Percentiles rank a stretch among this genome's conserved stretches.
Conservation (phyloP, 2,113 vertebrate species). For the Genyomyrus donnyi region DNA sequence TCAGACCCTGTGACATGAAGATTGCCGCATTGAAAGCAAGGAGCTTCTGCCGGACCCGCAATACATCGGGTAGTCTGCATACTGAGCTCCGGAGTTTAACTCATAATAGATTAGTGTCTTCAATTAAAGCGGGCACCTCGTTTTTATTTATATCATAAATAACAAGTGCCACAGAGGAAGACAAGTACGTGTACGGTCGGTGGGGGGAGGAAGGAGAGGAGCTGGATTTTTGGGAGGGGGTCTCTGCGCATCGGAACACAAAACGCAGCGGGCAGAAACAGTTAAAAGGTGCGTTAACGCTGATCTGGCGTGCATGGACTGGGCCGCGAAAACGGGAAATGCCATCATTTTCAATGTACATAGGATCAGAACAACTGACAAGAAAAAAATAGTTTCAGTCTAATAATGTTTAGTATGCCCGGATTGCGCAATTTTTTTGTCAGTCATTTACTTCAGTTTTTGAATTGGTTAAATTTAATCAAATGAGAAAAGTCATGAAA, state of each 20-base stretch:
- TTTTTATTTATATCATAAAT: not conserved
- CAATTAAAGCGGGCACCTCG: not conserved
- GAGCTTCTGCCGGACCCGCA: not conserved
- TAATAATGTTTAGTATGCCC: not conserved
- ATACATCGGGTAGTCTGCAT: not conserved
- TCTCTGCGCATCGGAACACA: not conserved
- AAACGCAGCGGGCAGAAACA: not conserved
- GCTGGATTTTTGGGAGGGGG: not conserved
- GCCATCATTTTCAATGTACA: not conserved
- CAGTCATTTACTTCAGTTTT: not conserved
- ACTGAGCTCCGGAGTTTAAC: not conserved
- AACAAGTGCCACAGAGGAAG: not conserved
- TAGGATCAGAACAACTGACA: not conserved
- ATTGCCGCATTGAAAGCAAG: constrained; percentile 6
- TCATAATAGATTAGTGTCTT: not conserved
- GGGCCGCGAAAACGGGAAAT: not conserved
- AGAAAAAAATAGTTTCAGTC: not conserved
- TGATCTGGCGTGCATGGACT: not conserved
- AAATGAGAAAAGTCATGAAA: not conserved
- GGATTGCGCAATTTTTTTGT: not conserved
- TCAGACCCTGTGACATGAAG: not conserved
- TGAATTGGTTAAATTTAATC: not conserved
- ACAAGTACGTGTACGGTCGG: not conserved
- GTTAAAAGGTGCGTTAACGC: not conserved
- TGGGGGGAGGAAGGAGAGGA: not conserved